A percentile compares a stretch with the other conserved stretches of the same genome.
phyloP scores from a whole-genome alignment of 1,140 invertebrate species.

The Drosophila serrata region DNA sequence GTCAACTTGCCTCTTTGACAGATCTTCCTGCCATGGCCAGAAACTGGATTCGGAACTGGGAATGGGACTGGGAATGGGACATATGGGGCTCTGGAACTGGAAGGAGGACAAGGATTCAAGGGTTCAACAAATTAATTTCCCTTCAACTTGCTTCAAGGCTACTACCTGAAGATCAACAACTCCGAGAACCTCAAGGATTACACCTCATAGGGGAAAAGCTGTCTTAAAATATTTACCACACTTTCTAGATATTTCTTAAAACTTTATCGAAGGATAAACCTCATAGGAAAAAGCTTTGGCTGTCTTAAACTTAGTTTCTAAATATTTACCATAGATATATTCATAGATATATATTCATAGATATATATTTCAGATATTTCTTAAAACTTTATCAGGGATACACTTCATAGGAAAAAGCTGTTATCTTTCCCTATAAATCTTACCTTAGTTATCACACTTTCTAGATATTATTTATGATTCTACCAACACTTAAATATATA shows the following conservation, averaged over 20 bases:
- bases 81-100: slow-evolving; percentile 12
- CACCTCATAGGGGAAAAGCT: background rate
- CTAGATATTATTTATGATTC: too few species aligned
- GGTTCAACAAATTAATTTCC: slow-evolving; percentile 60
- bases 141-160: slow-evolving; percentile 51
- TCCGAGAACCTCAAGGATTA: background rate
- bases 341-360: too few species aligned
- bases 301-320: too few species aligned
- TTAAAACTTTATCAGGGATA: background rate
- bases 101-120: slow-evolving; percentile 3
- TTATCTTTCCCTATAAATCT: too few species aligned
- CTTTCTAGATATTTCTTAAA: too few species aligned
- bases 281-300: too few species aligned
- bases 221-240: background rate
- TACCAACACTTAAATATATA: too few species aligned
- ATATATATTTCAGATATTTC: too few species aligned
- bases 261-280: background rate
- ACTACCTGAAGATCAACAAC: background rate
- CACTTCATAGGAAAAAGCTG: too few species aligned
- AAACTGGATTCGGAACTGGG: slow-evolving; percentile 32
- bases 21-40: slow-evolving; percentile 40
- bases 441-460: too few species aligned
- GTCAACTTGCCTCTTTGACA: slow-evolving; percentile 60
- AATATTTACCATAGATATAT: too few species aligned
- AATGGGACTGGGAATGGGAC: background rate